phyloP scores from a whole-genome alignment of 2,888 invertebrate species.

The Keiferia lycopersicella region DNA sequence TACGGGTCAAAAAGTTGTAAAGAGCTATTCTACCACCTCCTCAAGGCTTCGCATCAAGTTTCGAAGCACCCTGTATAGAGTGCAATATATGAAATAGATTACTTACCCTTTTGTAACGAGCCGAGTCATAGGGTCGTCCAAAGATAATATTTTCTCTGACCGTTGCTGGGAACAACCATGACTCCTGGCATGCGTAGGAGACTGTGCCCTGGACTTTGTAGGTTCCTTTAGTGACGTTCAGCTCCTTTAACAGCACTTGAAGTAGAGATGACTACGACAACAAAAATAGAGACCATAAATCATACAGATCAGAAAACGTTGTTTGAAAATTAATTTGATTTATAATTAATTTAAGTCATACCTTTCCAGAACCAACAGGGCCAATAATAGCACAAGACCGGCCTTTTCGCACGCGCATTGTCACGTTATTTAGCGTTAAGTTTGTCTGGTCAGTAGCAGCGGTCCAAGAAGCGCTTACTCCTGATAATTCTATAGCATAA shows the following conservation, averaged over 20 bases:
- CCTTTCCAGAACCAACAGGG: slow-evolving; percentile 92
- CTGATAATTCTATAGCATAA: slow-evolving; percentile 55
- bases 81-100: slow-evolving; percentile 16
- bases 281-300: background rate
- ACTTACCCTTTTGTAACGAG: slow-evolving; percentile 82
- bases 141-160: slow-evolving; percentile 92
- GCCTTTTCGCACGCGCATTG: slow-evolving; percentile 79
- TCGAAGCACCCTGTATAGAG: no score
- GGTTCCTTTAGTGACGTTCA: slow-evolving; percentile 81
- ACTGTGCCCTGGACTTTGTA: slow-evolving; percentile 83
- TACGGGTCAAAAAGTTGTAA: no score
- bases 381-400: slow-evolving; percentile 91
- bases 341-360: no score
- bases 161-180: slow-evolving; percentile 90
- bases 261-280: slow-evolving; percentile 73
- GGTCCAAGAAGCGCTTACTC: slow-evolving; percentile 66
- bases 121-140: slow-evolving; percentile 83
- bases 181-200: slow-evolving; percentile 91
- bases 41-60: no score
- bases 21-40: no score
- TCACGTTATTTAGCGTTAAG: slow-evolving; percentile 79
- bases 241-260: slow-evolving; percentile 86
- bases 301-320: background rate
- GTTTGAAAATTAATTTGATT: background rate
- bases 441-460: slow-evolving; percentile 51